Percentiles rank a stretch among this genome's conserved stretches.
phyloP scores from a whole-genome alignment of 2,113 vertebrate genomes.

The Dissostichus mawsoni region DNA sequence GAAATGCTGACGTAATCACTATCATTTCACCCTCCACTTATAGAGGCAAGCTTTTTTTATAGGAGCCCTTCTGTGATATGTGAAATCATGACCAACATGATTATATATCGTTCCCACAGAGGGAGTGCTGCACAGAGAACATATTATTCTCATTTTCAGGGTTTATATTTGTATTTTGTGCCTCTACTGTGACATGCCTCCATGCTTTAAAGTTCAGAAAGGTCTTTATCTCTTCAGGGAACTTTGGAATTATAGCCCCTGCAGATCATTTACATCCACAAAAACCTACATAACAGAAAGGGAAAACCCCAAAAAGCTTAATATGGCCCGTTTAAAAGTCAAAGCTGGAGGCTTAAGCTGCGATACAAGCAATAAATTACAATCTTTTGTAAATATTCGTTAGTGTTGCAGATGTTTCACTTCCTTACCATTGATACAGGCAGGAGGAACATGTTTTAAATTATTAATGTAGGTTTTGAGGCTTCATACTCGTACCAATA shows the following conservation, averaged over 20 bases:
- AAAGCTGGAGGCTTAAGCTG: conserved; percentile 35
- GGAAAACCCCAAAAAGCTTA: too few relatives aligned
- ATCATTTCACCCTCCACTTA: not conserved
- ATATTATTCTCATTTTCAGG: too few relatives aligned
- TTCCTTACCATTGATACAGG: not conserved
- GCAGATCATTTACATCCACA: too few relatives aligned
- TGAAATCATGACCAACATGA: conserved; percentile 47
- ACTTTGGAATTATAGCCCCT: too few relatives aligned
- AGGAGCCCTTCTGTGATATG: conserved; percentile 28
- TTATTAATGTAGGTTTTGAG: not conserved
- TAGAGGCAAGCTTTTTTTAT: conserved; percentile 19
- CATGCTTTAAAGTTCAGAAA: too few relatives aligned
- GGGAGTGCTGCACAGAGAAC: conserved; percentile 4
- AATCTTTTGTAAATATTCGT: too few relatives aligned
- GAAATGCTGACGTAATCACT: not conserved
- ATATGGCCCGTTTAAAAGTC: conserved; percentile 47
- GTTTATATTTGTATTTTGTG: too few relatives aligned
- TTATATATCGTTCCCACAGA: conserved; percentile 16
- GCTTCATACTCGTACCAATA: not conserved
- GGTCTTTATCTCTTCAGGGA: too few relatives aligned
- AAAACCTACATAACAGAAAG: too few relatives aligned
- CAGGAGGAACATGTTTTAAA: not conserved
- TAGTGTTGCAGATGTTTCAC: not conserved
- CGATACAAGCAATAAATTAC: not conserved
- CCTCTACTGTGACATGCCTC: too few relatives aligned